phyloP scores from a whole-genome alignment of 2,113 vertebrate genomes.

The Dasyurus viverrinus region DNA sequence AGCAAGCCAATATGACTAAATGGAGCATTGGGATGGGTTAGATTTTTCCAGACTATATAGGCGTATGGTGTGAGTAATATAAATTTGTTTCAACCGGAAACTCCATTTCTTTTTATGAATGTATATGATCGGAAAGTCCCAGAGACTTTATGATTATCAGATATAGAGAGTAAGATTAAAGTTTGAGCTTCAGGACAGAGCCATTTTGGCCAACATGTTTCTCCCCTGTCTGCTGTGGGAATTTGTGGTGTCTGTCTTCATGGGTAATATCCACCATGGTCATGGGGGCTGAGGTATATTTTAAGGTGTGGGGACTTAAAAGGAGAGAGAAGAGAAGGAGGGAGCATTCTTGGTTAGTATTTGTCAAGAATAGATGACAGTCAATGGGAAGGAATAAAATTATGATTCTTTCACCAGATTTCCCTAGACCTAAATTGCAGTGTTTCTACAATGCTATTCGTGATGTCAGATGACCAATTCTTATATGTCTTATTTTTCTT shows the following conservation, averaged over 20 bases:
- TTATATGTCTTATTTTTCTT: neutral
- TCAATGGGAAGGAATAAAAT: neutral
- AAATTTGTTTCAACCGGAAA: neutral
- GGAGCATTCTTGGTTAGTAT: neutral
- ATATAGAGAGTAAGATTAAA: neutral
- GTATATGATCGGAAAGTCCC: neutral
- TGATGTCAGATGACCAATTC: neutral
- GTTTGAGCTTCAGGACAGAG: neutral
- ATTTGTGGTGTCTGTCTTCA: neutral
- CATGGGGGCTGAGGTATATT: neutral
- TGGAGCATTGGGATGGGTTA: neutral
- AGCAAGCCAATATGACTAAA: neutral
- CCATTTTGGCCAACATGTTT: neutral
- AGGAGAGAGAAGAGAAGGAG: accelerated
- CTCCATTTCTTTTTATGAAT: conserved; percentile 33
- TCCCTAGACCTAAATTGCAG: neutral
- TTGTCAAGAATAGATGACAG: neutral
- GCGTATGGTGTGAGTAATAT: neutral
- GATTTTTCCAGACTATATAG: neutral
- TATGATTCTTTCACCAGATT: neutral
- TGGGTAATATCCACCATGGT: neutral
- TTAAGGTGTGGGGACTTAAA: neutral
- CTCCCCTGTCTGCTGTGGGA: neutral
- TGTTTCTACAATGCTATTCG: neutral
- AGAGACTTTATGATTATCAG: neutral